Evolutionary conservation across 2,113 vertebrate species (phyloP), one percentile per base, ranked within the genome.

Genomic region (Gallinago paraguaiae): DNA sequence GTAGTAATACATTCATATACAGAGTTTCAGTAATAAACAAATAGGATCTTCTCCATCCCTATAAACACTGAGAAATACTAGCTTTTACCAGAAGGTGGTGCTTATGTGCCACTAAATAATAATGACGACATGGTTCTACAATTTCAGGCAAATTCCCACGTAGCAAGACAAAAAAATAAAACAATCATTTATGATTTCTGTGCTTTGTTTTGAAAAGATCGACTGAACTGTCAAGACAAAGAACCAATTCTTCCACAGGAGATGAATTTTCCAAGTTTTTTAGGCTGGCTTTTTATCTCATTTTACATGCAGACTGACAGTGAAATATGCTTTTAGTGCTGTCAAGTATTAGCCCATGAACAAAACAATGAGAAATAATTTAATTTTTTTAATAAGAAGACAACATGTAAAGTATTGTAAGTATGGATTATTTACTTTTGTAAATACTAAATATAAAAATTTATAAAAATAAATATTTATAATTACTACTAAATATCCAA

Each of bases 1-100:
- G 13, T 3, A 77, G 11, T 10, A 65, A 45, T 17, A 63, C 16
- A 45, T 39, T 39, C 8, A 61, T 31, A 56, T 25, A 10, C 7
- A 43, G 14, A 17, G 4, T 86, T 70, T 27, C 15, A n/a, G 3
- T n/a, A 69, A 54, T 13, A 65, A 78, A 54, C 5, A 50, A 57
- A 59, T 3, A 8, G 2, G 1, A 60, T 39, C 9, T 11, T 9
- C 19, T 57, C 11, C 41, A 8, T 6, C 2, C 7, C 20, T 45
- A 1, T 2, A 54, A 51, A 35, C 11, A 5, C 22, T 48, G 63
- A 59, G 68, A 82, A 90, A 35, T 93, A 69, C 56, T 30, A 64
- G 14, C 30, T 95, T 56, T 81, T 72, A 87, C 97, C 98, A 96
- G 95, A 89, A 97, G 98, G 88, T 98, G 98, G 98, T 92, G 86